Base-by-base conservation (phyloP, 1,140 invertebrate genomes). In the Achroia grisella region DNA sequence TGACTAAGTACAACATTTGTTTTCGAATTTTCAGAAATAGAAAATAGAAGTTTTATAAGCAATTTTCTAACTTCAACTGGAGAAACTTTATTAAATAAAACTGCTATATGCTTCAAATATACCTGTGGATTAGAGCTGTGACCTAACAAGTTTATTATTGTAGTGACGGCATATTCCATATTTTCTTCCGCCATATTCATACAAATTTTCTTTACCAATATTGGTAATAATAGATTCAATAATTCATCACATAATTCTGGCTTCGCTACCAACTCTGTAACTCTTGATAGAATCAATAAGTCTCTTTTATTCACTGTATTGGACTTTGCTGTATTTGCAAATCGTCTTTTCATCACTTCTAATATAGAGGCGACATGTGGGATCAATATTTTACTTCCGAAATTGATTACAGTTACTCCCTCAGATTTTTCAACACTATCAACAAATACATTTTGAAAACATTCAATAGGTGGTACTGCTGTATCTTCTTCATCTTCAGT, bases 291-390 rank as follows among this genome's bases (percentile, higher is more conserved):
- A 50, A 98, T 94, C 6, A 90, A 88, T 1, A 97, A 74, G 61
- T 97, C 94, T 15, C 89, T 89, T 64, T 88, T 89, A 44, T 89
- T 91, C 0, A 93, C 68, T 41, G 67, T 73, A 47, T 88, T 82
- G 1, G 85, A 84, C 47, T 89, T 91, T 32, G 87, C 88, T 28
- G 90, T 89, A 47, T 86, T 87, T 9, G 87, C 69, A 1, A 91
- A 65, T 53, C 89, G 91, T 31, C 84, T 73, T 65, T 93, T 90
- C 56, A 97, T 89, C 36, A 91, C 91, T 43, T 89, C 81, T 5
- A 97, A 76, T 44, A 98, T 90, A 17, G 84, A 75, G 4, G 90
- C 84, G 8, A 96, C 89, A 64, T 95, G 90, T 0, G 94, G 93
- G 8, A 92, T 58, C 1, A 97, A 64, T 42, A 96, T 88, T 39